Percentiles rank a stretch among this genome's conserved stretches.
These are phyloP conservation scores for Bergia puertoricense DNA, from an alignment of 92 coral and sea anemone species.

Conservation along the genomic window DNA sequence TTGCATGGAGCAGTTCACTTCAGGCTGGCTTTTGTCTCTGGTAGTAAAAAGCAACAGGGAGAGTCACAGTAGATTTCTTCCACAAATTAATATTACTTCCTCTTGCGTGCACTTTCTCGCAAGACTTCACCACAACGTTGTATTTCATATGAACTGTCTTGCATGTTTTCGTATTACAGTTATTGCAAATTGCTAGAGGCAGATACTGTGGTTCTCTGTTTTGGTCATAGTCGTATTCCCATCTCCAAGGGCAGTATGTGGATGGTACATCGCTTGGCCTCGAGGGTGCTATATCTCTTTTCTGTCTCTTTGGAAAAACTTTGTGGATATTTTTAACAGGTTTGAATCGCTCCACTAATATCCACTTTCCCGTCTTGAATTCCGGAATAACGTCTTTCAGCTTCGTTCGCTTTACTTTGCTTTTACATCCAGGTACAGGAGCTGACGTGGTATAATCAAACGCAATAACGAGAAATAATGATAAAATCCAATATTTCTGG, in stretches of 20 bases:
- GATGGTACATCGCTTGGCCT: constrained; percentile 35
- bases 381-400: neutral
- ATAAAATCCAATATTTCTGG: neutral
- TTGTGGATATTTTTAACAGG: neutral
- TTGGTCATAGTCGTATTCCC: constrained; percentile 39
- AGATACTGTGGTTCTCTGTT: constrained; percentile 37
- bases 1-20: neutral
- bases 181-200: constrained; percentile 21
- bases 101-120: constrained; percentile 10
- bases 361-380: constrained; percentile 17
- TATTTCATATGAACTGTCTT: constrained; percentile 7
- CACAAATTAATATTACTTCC: constrained; percentile 1
- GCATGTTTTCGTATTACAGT: constrained; percentile 15
- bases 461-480: neutral
- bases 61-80: constrained; percentile 19
- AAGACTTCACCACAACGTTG: constrained; percentile 26
- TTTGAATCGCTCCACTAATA: constrained; percentile 9
- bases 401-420: neutral
- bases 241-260: constrained; percentile 41
- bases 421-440: constrained; percentile 10
- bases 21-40: neutral
- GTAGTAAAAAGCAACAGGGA: constrained; percentile 36
- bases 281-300: neutral
- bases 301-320: neutral
- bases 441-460: neutral